Base-by-base conservation (phyloP, 2,797 vertebrate species). In the Neomorphus geoffroyi region DNA sequence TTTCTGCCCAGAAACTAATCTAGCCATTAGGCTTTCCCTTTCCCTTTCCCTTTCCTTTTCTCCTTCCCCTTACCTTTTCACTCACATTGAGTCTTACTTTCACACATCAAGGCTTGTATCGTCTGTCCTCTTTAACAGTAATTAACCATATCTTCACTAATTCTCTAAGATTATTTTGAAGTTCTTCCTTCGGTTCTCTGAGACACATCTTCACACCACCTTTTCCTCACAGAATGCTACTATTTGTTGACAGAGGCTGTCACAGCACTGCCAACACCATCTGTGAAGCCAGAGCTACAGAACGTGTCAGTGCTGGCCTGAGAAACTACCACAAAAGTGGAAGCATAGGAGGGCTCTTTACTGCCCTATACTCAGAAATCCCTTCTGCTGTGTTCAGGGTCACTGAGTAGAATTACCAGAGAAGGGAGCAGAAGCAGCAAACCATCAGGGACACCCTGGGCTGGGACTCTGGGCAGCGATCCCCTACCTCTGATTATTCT, bases 341-440 rank as follows among this genome's bases (percentile, higher is more conserved):
- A 84, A 65, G 27, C 73, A 56, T 22, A 24, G 46, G 10, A 48
- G 22, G 7, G 13, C 8, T 72, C 4, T 86, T 12, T 72, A 18
- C 30, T 19, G 69, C 28, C 19, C 13, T 0, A 0, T 24, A 23
- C 18, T 65, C 69, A 46, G 10, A 5, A 35, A 75, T 53, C 15
- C 37, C 51, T 57, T 61, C 56, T 77, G 19, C 12, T 57, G 3
- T 11, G 24, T 43, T 46, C n/a, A 13, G 21, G 27, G 16, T 45
- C 77, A 48, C 30, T 9, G 17, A 26, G 10, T 22, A 45, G 62
- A 51, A 12, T 5, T 54, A 18, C 9, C 26, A 65, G 33, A 50
- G 35, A 28, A 65, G 28, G 23, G 2, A 71, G 12, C 7, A 64
- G 39, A 56, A 39, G 7, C 53, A 39, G 9, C 22, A 85, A 60